Percentiles rank a stretch among this genome's conserved stretches.
Evolutionary conservation across 2,888 invertebrate species (phyloP).

Genomic region (Meta bourneti): DNA sequence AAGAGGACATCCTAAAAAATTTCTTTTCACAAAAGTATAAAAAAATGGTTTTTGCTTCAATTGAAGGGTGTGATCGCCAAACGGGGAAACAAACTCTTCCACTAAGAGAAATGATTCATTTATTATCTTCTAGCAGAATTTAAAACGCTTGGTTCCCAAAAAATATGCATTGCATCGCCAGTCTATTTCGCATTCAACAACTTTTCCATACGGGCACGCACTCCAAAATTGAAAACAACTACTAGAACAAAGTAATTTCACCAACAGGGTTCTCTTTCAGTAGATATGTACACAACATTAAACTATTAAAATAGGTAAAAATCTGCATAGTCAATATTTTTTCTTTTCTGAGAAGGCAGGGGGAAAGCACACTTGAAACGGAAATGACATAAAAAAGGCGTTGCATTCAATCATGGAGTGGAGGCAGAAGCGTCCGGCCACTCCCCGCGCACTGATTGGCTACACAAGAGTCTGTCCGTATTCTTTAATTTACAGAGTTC

Average conservation of each 20-base stretch:
- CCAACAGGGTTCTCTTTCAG: not conserved
- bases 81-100: not conserved
- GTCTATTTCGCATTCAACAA: not conserved
- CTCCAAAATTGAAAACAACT: not conserved
- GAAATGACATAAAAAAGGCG: not conserved
- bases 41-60: not conserved
- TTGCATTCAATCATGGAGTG: not conserved
- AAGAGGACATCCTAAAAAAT: not conserved
- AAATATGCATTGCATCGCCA: not conserved
- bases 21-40: not conserved
- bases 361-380: not conserved
- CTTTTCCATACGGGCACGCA: not conserved
- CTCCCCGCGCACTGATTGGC: not conserved
- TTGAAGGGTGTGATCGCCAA: not conserved
- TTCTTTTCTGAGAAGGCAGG: not conserved
- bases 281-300: not conserved
- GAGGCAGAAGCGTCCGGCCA: not conserved
- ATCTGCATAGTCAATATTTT: not conserved
- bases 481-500: conserved; percentile 53
- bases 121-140: not conserved
- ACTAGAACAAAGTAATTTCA: not conserved
- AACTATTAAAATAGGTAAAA: conserved; percentile 1
- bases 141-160: not conserved
- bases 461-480: conserved; percentile 2
- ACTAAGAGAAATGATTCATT: not conserved